Conservation (phyloP, 2,113 vertebrate species). For the Holacanthus passer region DNA sequence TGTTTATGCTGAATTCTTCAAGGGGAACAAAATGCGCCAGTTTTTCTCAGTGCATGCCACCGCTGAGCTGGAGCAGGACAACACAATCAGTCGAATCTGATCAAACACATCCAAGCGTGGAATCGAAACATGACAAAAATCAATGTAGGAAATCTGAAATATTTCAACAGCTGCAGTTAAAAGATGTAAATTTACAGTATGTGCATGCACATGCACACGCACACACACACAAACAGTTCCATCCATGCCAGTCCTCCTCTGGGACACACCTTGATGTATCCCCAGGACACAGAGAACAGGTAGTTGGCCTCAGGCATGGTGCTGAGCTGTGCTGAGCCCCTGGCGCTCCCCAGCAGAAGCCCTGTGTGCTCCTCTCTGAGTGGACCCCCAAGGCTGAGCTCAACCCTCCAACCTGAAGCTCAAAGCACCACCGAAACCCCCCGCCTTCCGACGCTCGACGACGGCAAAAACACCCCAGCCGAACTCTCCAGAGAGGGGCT, state of each 20-base stretch:
- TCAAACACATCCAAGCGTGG: constrained; percentile 15
- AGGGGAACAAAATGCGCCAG: constrained; percentile 18
- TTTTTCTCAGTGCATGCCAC: constrained; percentile 1
- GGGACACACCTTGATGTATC: constrained; percentile 97
- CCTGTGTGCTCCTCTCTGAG: constrained; percentile 84
- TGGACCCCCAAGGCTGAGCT: constrained; percentile 75
- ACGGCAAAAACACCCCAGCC: constrained; percentile 38
- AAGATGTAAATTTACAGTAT: not conserved
- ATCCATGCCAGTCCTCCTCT: not conserved
- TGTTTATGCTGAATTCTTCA: constrained; percentile 2
- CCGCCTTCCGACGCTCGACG: constrained; percentile 1
- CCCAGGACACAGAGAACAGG: constrained; percentile 96
- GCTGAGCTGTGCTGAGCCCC: constrained; percentile 80
- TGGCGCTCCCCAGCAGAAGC: constrained; percentile 80
- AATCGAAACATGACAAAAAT: not conserved
- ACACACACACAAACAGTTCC: constrained; percentile 9
- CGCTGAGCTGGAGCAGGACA: not conserved
- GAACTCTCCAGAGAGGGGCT: constrained; percentile 61
- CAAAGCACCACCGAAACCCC: constrained; percentile 23
- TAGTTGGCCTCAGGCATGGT: constrained; percentile 98
- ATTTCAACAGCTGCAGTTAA: constrained; percentile 1
- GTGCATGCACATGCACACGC: not conserved
- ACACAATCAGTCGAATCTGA: constrained; percentile 14
- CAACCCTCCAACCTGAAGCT: constrained; percentile 57
- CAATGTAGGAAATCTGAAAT: not conserved